A percentile compares a stretch with the other conserved stretches of the same genome.
phyloP scores from a whole-genome alignment of 2,797 vertebrate species.

The Neosilurus mollespiculum region DNA sequence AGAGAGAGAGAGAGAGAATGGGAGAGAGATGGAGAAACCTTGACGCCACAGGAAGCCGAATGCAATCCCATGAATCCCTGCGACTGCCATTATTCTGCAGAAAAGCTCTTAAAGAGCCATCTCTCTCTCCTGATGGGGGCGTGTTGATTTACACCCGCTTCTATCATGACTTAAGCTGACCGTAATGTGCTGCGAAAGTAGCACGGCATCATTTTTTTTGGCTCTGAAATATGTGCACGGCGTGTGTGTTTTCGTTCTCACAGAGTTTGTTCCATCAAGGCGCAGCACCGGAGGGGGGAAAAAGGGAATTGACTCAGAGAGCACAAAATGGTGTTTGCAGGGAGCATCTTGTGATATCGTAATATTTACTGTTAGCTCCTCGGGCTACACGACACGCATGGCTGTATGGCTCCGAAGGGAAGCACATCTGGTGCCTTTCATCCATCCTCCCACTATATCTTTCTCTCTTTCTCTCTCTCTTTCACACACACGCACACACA shows the following conservation, averaged over 20 bases:
- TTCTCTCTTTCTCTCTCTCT: constrained; percentile 19
- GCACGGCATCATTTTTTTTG: constrained; percentile 39
- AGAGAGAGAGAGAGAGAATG: neutral
- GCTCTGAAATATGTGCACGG: constrained; percentile 57
- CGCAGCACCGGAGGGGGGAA: constrained; percentile 67
- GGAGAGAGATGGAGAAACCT: constrained; percentile 59
- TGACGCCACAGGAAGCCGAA: constrained; percentile 75
- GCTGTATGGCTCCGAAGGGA: constrained; percentile 68
- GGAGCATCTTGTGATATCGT: constrained; percentile 79
- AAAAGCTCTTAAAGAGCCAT: constrained; percentile 60
- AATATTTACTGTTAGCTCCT: constrained; percentile 82
- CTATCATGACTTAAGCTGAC: constrained; percentile 72
- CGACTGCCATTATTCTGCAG: constrained; percentile 69
- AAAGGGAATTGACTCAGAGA: constrained; percentile 70
- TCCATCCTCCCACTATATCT: constrained; percentile 37
- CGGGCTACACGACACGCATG: constrained; percentile 76
- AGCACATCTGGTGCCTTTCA: constrained; percentile 74
- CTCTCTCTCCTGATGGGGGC: constrained; percentile 57
- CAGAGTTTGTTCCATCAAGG: constrained; percentile 63
- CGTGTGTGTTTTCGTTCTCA: constrained; percentile 33
- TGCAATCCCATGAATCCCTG: constrained; percentile 76
- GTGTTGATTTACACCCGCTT: constrained; percentile 73
- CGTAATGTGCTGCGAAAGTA: constrained; percentile 66
- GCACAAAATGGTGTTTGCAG: constrained; percentile 74
- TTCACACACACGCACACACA: neutral